Percentiles rank a stretch among this genome's conserved stretches.
These are phyloP conservation scores for Mormyrops attenuatus DNA, from an alignment of 2,797 vertebrate species.

Conservation along the genomic window DNA sequence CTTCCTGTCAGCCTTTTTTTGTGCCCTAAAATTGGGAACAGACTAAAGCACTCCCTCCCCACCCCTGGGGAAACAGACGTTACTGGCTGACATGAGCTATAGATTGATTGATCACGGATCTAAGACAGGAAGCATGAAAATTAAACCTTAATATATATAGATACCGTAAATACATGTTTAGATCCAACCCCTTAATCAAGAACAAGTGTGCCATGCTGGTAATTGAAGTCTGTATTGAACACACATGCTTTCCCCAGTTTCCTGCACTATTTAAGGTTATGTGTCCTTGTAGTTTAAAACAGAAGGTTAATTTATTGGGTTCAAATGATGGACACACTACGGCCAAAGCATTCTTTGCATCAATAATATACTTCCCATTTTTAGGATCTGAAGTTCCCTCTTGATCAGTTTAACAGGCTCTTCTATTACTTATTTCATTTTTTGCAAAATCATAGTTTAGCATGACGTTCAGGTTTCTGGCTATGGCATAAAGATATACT, in stretches of 20 bases:
- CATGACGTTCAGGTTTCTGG: neutral
- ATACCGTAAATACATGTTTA: slow-evolving; percentile 39
- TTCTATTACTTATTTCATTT: neutral
- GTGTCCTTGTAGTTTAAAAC: slow-evolving; percentile 53
- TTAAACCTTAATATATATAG: slow-evolving; percentile 61
- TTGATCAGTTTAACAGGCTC: neutral
- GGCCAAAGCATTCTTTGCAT: neutral
- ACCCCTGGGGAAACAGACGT: slow-evolving; percentile 2
- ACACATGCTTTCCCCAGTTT: slow-evolving; percentile 24
- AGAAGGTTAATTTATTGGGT: slow-evolving; percentile 33
- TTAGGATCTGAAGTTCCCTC: neutral
- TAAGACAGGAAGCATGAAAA: slow-evolving; percentile 60
- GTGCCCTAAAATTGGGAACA: slow-evolving; percentile 12
- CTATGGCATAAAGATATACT: neutral
- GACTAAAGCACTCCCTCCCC: neutral
- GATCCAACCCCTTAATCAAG: slow-evolving; percentile 44
- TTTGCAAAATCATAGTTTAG: neutral
- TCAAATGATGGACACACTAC: slow-evolving; percentile 6
- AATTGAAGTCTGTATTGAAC: slow-evolving; percentile 32
- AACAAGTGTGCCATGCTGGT: slow-evolving; percentile 41
- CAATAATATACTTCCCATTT: neutral
- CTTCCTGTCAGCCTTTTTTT: neutral
- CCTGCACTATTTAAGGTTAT: slow-evolving; percentile 49
- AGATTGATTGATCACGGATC: slow-evolving; percentile 60
- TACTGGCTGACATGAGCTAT: slow-evolving; percentile 55